Evolutionary conservation across 2,797 vertebrate species (phyloP).

Genomic region (Benthosema pterotum): DNA sequence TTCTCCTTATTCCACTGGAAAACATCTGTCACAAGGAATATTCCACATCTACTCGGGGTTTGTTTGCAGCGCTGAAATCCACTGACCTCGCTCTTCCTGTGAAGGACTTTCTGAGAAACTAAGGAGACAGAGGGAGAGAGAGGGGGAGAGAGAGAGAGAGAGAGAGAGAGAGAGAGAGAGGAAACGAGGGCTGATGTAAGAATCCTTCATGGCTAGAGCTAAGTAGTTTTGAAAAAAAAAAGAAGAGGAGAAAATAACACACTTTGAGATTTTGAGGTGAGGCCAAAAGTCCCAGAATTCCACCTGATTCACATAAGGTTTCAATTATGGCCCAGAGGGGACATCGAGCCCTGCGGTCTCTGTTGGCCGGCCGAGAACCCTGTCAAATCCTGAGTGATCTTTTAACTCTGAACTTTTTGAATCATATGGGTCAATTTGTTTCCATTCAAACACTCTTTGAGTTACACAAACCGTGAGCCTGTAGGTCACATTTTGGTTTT

Average conservation of each 20-base stretch:
- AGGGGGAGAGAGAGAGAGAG: conserved; percentile 9
- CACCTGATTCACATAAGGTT: conserved; percentile 91
- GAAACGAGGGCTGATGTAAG: conserved; percentile 69
- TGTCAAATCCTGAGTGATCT: no score
- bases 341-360: conserved; percentile 75
- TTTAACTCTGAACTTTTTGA: no score
- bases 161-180: conserved; percentile 22
- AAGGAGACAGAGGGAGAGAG: conserved; percentile 22
- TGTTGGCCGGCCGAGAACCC: conserved; percentile 41
- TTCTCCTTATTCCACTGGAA: conserved; percentile 38
- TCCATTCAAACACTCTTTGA: conserved; percentile 16
- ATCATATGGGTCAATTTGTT: conserved; percentile 50
- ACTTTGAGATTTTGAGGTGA: conserved; percentile 83
- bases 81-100: conserved; percentile 55
- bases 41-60: conserved; percentile 59
- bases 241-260: conserved; percentile 77
- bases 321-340: conserved; percentile 86
- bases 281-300: conserved; percentile 90
- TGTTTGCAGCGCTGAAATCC: conserved; percentile 40
- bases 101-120: conserved; percentile 57
- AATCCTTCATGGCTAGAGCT: conserved; percentile 56
- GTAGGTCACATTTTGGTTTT: no score
- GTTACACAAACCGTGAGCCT: no score
- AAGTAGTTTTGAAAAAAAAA: conserved; percentile 50
- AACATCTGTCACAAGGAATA: conserved; percentile 59